These are phyloP conservation scores for Rhabdophis nuchalis DNA, from an alignment of 2,797 vertebrate species.

Conservation along the genomic window DNA sequence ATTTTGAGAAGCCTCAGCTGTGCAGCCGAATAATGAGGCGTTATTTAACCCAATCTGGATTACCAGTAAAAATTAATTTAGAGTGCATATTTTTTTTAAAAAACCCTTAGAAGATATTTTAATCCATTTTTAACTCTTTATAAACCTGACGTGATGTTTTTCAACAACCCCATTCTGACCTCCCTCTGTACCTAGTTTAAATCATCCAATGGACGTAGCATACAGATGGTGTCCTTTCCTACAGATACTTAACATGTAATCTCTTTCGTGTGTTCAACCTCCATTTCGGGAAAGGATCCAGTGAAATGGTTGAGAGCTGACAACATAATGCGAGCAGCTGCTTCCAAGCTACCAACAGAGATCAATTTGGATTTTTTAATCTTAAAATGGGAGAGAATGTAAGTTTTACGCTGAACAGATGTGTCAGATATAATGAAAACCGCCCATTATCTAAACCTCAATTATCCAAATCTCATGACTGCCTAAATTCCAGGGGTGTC, in stretches of 20 bases:
- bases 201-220: not conserved
- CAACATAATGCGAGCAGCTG: slow-evolving; percentile 15
- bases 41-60: slow-evolving; percentile 82
- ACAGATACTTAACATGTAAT: slow-evolving; percentile 32
- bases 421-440: slow-evolving; percentile 1
- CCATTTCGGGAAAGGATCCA: slow-evolving; percentile 18
- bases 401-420: slow-evolving; percentile 13
- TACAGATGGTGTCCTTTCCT: not conserved
- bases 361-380: slow-evolving; percentile 21
- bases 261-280: slow-evolving; percentile 29
- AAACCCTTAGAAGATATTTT: slow-evolving; percentile 42
- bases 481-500: slow-evolving; percentile 17
- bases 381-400: slow-evolving; percentile 15
- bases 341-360: slow-evolving; percentile 14
- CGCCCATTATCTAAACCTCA: slow-evolving; percentile 3
- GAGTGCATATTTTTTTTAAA: slow-evolving; percentile 68
- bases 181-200: slow-evolving; percentile 14
- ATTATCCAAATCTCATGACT: slow-evolving; percentile 5
- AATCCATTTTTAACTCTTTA: slow-evolving; percentile 34
- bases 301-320: slow-evolving; percentile 9
- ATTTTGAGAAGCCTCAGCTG: slow-evolving; percentile 85
- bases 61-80: slow-evolving; percentile 81
- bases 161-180: slow-evolving; percentile 19
- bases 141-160: slow-evolving; percentile 22
- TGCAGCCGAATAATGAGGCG: slow-evolving; percentile 81